Percentiles rank a stretch among this genome's conserved stretches.
phyloP scores from a whole-genome alignment of 2,888 invertebrate species.

The Shargacucullia verbasci region DNA sequence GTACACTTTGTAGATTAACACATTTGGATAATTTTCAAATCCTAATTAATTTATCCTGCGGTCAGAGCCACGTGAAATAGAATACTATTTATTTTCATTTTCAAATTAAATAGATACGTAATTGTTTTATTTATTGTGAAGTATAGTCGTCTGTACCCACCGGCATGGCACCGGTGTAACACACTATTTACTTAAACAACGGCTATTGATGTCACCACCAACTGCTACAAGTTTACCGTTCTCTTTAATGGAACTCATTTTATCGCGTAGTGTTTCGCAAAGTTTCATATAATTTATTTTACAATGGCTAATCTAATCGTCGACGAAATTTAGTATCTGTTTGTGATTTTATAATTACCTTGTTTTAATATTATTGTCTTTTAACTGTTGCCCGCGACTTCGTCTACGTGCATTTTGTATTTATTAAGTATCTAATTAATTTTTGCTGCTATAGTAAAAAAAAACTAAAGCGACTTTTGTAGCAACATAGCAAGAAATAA shows the following conservation, averaged over 20 bases:
- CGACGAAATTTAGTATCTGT: slow-evolving; percentile 3
- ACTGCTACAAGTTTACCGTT: slow-evolving; percentile 5
- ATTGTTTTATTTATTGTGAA: not conserved
- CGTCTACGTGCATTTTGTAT: too few species aligned
- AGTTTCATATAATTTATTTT: slow-evolving; percentile 6
- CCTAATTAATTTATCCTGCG: too few species aligned
- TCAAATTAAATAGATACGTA: too few species aligned
- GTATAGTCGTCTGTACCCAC: not conserved
- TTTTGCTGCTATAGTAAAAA: too few species aligned
- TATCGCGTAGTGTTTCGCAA: slow-evolving; percentile 8
- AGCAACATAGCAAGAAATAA: too few species aligned
- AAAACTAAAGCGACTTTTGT: too few species aligned
- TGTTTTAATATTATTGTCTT: not conserved
- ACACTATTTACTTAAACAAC: slow-evolving; percentile 1
- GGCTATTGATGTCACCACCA: slow-evolving; percentile 17
- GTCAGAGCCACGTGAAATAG: too few species aligned
- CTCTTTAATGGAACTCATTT: slow-evolving; percentile 7
- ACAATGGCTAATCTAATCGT: slow-evolving; percentile 9
- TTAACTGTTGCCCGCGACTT: too few species aligned
- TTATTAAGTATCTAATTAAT: too few species aligned
- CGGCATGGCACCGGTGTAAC: not conserved
- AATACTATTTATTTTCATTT: too few species aligned
- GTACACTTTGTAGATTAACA: too few species aligned
- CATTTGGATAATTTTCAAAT: too few species aligned
- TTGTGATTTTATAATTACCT: slow-evolving; percentile 1